These are phyloP conservation scores for Slavum lentiscoides DNA, from an alignment of 2,888 invertebrate species.

Conservation along the genomic window DNA sequence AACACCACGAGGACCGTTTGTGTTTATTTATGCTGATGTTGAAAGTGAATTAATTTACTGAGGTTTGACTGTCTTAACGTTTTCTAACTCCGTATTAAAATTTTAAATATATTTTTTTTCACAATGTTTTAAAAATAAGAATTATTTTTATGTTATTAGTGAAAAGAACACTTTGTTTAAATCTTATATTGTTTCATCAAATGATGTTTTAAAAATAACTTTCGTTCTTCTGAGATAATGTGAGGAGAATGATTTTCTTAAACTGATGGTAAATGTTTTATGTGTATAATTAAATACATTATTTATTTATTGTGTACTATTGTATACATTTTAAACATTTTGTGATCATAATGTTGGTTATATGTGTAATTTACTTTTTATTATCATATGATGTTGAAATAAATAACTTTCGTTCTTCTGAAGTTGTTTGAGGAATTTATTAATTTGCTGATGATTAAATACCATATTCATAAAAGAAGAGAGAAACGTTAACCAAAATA, in stretches of 20 bases:
- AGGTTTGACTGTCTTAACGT: no score
- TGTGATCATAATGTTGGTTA: neutral
- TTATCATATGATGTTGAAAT: slow-evolving; percentile 28
- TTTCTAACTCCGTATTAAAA: no score
- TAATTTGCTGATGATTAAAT: slow-evolving; percentile 20
- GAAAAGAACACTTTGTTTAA: neutral
- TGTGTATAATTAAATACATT: no score
- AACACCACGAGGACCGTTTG: no score
- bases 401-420: slow-evolving; percentile 55
- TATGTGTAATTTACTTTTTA: neutral
- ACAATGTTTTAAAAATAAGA: no score
- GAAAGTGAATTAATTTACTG: no score
- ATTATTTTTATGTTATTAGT: no score
- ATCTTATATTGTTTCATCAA: slow-evolving; percentile 11
- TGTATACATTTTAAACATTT: no score
- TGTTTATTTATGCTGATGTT: no score
- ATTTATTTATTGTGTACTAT: no score
- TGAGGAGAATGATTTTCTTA: slow-evolving; percentile 9
- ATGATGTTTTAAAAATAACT: slow-evolving; percentile 35
- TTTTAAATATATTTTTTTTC: no score
- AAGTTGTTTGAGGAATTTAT: slow-evolving; percentile 36
- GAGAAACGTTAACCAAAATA: no score
- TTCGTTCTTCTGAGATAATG: slow-evolving; percentile 37
- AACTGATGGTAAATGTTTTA: slow-evolving; percentile 18
- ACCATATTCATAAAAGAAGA: neutral